Conservation (phyloP, 35 echinoderm and acorn worm species). For the Ophiothrix spiculata region DNA sequence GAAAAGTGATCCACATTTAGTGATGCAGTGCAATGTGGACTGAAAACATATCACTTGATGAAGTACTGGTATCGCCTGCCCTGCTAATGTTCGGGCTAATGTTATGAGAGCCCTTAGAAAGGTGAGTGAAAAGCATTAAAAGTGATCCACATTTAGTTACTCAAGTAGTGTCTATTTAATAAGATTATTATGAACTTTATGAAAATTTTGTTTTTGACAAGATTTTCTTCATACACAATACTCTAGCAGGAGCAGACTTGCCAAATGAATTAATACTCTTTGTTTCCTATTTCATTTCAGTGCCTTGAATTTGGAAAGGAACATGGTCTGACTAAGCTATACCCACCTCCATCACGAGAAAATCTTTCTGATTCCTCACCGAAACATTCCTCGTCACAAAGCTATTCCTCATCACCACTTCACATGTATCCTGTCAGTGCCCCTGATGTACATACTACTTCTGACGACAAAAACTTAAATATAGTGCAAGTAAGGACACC, state of each 20-base stretch:
- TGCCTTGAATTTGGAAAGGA: conserved; percentile 61
- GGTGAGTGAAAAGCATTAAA: no score
- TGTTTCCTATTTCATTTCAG: conserved; percentile 17
- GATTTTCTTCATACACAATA: no score
- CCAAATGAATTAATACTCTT: no score
- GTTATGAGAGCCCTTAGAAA: conserved; percentile 78
- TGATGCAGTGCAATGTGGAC: conserved; percentile 81
- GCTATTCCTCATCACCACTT: not conserved
- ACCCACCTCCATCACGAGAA: conserved; percentile 1
- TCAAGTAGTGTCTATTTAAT: no score
- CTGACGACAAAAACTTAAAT: not conserved
- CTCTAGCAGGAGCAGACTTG: no score
- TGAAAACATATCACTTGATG: conserved; percentile 69
- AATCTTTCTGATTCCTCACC: not conserved
- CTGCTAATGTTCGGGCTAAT: conserved; percentile 77
- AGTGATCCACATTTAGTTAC: no score
- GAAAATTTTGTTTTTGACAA: no score
- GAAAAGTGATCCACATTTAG: no score
- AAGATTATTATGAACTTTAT: no score
- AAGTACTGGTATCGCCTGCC: conserved; percentile 91
- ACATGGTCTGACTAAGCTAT: conserved; percentile 47
- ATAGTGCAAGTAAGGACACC: not conserved
- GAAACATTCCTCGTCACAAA: not conserved
- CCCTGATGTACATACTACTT: not conserved
- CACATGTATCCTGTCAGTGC: not conserved